phyloP scores from a whole-genome alignment of 2,888 invertebrate species.

The Mechanitis mazaeus region DNA sequence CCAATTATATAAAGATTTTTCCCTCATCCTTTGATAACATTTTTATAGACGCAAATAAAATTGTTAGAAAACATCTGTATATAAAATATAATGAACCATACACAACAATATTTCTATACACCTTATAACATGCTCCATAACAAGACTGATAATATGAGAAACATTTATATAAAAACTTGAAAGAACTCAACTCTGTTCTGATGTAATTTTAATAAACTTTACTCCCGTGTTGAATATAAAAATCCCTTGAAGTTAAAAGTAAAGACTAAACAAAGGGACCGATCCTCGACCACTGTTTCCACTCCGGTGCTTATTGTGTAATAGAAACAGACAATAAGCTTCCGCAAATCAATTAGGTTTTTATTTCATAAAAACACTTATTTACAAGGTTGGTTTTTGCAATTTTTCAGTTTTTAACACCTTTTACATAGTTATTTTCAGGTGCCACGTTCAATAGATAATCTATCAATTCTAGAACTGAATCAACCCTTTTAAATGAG shows the following conservation, averaged over 20 bases:
- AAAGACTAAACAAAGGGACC: slow-evolving; percentile 30
- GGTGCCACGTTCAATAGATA: no score
- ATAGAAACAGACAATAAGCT: slow-evolving; percentile 53
- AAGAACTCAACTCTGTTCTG: no score
- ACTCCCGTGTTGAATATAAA: neutral
- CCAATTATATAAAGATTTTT: no score
- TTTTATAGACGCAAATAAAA: no score
- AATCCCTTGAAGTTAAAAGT: slow-evolving; percentile 14
- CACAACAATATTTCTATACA: no score
- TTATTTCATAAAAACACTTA: slow-evolving; percentile 52
- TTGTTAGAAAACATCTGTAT: no score
- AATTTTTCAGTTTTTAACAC: slow-evolving; percentile 16
- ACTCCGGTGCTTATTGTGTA: slow-evolving; percentile 35
- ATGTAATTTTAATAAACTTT: neutral
- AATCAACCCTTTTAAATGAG: no score
- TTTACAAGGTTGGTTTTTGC: slow-evolving; percentile 43
- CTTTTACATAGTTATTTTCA: no score
- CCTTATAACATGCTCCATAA: slow-evolving; percentile 1
- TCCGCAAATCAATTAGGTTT: slow-evolving; percentile 68
- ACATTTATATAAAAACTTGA: slow-evolving; percentile 6
- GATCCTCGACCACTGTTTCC: slow-evolving; percentile 31
- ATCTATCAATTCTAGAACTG: no score
- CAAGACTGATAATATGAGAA: slow-evolving; percentile 9
- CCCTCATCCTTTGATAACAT: no score
- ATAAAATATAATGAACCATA: no score